These are phyloP conservation scores for Drosophila quadrilineata DNA, from an alignment of 1,140 invertebrate species.

Conservation along the genomic window DNA sequence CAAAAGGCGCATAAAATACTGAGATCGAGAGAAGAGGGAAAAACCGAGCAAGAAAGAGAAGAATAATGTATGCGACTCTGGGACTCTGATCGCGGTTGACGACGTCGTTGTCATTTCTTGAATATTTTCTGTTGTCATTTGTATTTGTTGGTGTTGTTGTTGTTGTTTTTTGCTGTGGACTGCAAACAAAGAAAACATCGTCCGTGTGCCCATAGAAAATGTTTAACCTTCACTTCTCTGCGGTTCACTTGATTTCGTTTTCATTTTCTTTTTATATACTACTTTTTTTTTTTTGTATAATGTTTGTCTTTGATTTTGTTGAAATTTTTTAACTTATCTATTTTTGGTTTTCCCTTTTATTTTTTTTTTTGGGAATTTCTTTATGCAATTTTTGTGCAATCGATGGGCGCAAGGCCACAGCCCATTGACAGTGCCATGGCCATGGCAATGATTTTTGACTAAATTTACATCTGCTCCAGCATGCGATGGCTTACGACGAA, in stretches of 20 bases:
- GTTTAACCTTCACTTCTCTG: slow-evolving; percentile 69
- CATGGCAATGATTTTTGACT: too few species aligned
- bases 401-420: too few species aligned
- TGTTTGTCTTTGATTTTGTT: slow-evolving; percentile 32
- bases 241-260: slow-evolving; percentile 43
- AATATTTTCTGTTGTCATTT: slow-evolving; percentile 21
- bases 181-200: slow-evolving; percentile 40
- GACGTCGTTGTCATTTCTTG: slow-evolving; percentile 25
- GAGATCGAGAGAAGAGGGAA: slow-evolving; percentile 6
- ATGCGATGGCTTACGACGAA: too few species aligned
- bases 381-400: too few species aligned
- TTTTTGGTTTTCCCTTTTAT: too few species aligned
- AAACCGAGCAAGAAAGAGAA: slow-evolving; percentile 28
- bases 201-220: slow-evolving; percentile 55
- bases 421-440: too few species aligned
- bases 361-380: too few species aligned
- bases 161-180: slow-evolving; percentile 19
- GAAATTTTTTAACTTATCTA: too few species aligned
- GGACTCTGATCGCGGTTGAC: slow-evolving; percentile 34
- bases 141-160: slow-evolving; percentile 12
- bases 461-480: too few species aligned
- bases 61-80: slow-evolving; percentile 53
- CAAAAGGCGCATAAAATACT: neutral
- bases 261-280: slow-evolving; percentile 4
- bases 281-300: neutral